These are phyloP conservation scores for Drosophila rhopaloa DNA, from an alignment of 1,140 invertebrate species.

Conservation along the genomic window DNA sequence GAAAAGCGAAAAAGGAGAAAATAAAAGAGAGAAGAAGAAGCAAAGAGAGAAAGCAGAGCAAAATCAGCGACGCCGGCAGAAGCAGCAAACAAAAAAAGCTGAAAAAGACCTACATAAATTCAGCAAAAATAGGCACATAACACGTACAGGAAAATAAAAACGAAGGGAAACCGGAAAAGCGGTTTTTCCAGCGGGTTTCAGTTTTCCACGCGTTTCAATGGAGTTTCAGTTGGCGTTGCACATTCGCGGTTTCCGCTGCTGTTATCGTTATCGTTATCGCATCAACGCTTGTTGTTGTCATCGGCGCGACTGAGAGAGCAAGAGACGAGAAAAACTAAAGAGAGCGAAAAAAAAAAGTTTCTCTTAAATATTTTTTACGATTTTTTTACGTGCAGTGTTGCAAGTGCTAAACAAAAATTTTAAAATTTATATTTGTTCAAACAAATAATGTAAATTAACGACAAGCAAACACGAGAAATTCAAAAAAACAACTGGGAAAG, in stretches of 20 bases:
- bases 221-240: slow-evolving; percentile 54
- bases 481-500: not conserved
- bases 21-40: not conserved
- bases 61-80: slow-evolving; percentile 15
- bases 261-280: slow-evolving; percentile 54
- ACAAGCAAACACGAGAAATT: not conserved
- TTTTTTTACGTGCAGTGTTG: slow-evolving; percentile 8
- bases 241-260: slow-evolving; percentile 38
- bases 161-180: slow-evolving; percentile 23
- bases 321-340: not conserved
- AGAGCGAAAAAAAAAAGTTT: not conserved
- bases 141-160: slow-evolving; percentile 3
- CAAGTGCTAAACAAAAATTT: not conserved
- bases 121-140: slow-evolving; percentile 11
- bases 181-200: slow-evolving; percentile 21
- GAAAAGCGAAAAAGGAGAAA: not conserved
- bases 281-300: slow-evolving; percentile 31
- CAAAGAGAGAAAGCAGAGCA: slow-evolving; percentile 10
- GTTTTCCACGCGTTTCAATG: slow-evolving; percentile 63
- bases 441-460: not conserved
- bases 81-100: slow-evolving; percentile 13
- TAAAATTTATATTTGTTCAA: not conserved
- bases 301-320: slow-evolving; percentile 11
- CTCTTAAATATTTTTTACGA: slow-evolving; percentile 3
- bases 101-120: slow-evolving; percentile 4